Base-by-base conservation (phyloP, 2,888 invertebrate genomes). In the Brenthis daphne region DNA sequence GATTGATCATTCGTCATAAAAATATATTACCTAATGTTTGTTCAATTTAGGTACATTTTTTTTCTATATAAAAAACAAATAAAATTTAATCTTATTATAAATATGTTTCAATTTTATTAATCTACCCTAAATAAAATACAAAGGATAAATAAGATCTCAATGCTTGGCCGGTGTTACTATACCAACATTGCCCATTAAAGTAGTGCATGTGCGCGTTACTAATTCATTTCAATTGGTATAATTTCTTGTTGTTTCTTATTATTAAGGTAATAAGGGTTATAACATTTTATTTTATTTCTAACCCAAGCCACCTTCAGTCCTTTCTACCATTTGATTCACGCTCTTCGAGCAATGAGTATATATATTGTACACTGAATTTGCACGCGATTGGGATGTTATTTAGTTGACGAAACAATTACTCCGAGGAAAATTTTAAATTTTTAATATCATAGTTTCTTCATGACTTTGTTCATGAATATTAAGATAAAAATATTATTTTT, bases 171-270 rank as follows among this genome's bases (percentile, higher is more conserved):
- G 65, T 67, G 75, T 75, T 74, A 69, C 71, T 74, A 74, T 73
- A 73, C 65, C 74, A 71, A 74, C 74, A 58, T 68, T 70, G 66
- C 66, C 73, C 70, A 73, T 77, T 77, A 77, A 74, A 73, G 69
- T 64, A 72, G 65, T 57, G 77, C 77, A 77, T 77, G 75, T 77
- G 77, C 69, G 74, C 76, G 75, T 73, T 75, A 77, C 76, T 77
- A 77, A 77, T 75, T 72, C 70, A 68, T 68, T 68, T 72, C 67
- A 51, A 54, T 67, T 61, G 57, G 57, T 57, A 50, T 61, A 24
- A 37, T 50, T 50, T 53, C 68, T 47, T 61, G 47, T 48, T 29
- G 20, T n/a, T 43, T 68, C 57, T 64, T 70, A 66, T 66, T 61
- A 14, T n/a, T 47, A 63, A 64, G 53, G 56, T 1, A 68, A 50